Base-by-base conservation (phyloP, 1,140 invertebrate genomes). In the Saxidomus purpurata region DNA sequence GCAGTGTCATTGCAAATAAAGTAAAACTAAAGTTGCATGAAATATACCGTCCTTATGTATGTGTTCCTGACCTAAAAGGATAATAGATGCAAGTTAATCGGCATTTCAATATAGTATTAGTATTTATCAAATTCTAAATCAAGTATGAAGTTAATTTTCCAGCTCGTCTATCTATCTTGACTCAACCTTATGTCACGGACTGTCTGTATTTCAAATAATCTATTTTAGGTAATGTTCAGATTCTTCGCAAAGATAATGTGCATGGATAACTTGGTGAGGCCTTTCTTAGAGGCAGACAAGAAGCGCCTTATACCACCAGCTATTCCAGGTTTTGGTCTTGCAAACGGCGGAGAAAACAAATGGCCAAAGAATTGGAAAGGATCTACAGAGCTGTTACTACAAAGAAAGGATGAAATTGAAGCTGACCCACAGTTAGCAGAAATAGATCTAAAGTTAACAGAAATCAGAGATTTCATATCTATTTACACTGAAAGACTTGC, bases 391-490 rank as follows among this genome's bases (percentile, higher is more conserved):
- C 71, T 92, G 28, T 74, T 92, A 31, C 49, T 92, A 40, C 91
- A 85, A 34, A 83, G 55, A 87, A 92, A 91, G 79, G 89, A 87
- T 17, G 91, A 91, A 40, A 79, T 87, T 13, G 88, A 90, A 49
- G 52, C 76, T 6, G 76, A 87, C 84, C 49, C 81, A 59, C 94
- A 95, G 79, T 76, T 94, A 59, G 90, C 93, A 34, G 89, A 95
- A 43, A 93, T 96, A 36, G 93, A 95, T 88, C 85, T 91, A 59
- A 94, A 96, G 89, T 89, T 96, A 43, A 92, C 88, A 22, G 95
- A 96, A 63, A 93, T 96, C 34, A 86, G 95, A 79, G 93, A 94
- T 61, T 94, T 95, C 38, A 83, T 96, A 34, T 93, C 92, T 81
- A 82, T 90, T 25, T 95, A 95, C 76, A 91, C 92, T 74, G 91